Conservation (phyloP, 2,797 vertebrate species). For the Cheirogaleus major region DNA sequence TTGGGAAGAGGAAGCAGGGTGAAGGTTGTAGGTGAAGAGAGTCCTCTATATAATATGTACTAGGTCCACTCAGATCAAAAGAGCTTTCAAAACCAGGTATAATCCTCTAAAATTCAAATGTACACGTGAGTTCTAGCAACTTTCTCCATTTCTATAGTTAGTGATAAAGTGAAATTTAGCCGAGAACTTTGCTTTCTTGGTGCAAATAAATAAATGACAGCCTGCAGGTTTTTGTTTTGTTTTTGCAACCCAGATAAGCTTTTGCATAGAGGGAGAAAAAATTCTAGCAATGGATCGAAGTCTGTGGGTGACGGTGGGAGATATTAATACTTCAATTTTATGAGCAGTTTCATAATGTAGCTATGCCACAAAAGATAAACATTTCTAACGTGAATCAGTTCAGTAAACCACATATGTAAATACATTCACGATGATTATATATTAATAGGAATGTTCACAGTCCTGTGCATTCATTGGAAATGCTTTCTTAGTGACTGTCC, state of each 20-base stretch:
- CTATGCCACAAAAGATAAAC: background rate
- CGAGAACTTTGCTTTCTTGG: background rate
- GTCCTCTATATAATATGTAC: background rate
- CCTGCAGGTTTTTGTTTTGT: background rate
- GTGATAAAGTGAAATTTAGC: background rate
- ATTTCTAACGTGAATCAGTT: constrained; percentile 39
- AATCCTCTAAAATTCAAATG: background rate
- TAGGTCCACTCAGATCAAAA: background rate
- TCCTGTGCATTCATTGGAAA: background rate
- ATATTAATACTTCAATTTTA: background rate
- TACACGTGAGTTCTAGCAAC: background rate
- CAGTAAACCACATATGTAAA: constrained; percentile 35
- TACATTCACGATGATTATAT: background rate
- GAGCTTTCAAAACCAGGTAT: background rate
- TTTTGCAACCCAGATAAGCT: background rate
- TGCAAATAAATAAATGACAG: constrained; percentile 17
- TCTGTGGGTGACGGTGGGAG: background rate
- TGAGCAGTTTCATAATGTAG: background rate
- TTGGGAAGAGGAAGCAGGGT: no score
- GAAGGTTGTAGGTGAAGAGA: no score
- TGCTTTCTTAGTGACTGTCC: constrained; percentile 2
- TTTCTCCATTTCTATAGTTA: background rate
- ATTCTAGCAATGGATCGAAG: background rate
- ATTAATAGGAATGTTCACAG: background rate
- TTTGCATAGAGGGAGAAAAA: background rate